Conservation (phyloP, 2,113 vertebrate genomes). For the Brachirus orientalis region DNA sequence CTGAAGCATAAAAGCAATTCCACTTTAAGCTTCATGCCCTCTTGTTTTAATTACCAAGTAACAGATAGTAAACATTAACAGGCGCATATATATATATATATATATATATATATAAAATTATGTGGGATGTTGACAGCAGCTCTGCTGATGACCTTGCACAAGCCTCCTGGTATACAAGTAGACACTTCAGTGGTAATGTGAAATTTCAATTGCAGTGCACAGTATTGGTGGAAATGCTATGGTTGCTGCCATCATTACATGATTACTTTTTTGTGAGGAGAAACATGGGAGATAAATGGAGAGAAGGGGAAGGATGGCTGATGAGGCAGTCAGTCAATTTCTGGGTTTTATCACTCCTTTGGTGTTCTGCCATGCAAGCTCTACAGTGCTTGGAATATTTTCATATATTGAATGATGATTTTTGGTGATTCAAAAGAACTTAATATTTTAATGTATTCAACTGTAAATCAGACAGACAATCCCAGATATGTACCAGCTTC, state of each 20-base stretch:
- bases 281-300: slow-evolving; percentile 56
- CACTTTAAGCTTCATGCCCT: slow-evolving; percentile 55
- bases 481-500: no score
- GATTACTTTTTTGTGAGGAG: slow-evolving; percentile 72
- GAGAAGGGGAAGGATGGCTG: slow-evolving; percentile 14
- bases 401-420: neutral
- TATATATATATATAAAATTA: slow-evolving; percentile 81
- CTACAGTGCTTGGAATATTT: neutral
- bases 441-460: no score
- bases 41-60: slow-evolving; percentile 79
- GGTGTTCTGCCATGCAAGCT: slow-evolving; percentile 19
- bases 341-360: slow-evolving; percentile 2
- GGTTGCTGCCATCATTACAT: slow-evolving; percentile 66
- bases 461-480: no score
- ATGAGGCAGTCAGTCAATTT: slow-evolving; percentile 37
- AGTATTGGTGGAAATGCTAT: slow-evolving; percentile 35
- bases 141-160: slow-evolving; percentile 69
- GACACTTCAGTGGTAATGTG: slow-evolving; percentile 56
- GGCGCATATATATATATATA: no score
- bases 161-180: slow-evolving; percentile 62
- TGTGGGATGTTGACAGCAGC: slow-evolving; percentile 71
- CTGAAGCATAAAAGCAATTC: slow-evolving; percentile 70
- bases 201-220: slow-evolving; percentile 51
- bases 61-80: slow-evolving; percentile 70
- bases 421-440: neutral